phyloP scores from a whole-genome alignment of 2,797 vertebrate genomes.

The Macropus fuliginosus region DNA sequence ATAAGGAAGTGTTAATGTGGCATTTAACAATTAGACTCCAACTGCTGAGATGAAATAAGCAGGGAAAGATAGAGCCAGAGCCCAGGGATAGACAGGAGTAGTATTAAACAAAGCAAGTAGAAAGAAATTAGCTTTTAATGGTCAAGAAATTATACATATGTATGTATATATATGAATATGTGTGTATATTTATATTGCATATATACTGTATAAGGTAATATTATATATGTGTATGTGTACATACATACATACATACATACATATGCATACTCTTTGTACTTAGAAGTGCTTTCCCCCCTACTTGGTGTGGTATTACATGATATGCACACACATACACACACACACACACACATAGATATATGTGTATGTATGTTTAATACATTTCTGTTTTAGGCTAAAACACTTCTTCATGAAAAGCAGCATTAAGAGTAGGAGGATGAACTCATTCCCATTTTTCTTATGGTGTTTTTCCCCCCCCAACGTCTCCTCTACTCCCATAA shows the following conservation, averaged over 20 bases:
- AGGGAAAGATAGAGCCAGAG: conserved; percentile 1
- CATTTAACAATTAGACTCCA: conserved; percentile 44
- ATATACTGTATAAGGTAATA: too few species aligned
- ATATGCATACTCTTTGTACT: not conserved
- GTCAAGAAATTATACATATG: not conserved
- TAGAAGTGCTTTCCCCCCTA: not conserved
- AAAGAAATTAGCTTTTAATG: not conserved
- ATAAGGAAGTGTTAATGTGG: conserved; percentile 28
- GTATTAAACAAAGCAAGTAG: not conserved
- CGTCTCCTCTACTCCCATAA: not conserved
- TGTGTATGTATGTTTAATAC: not conserved
- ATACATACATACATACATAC: not conserved
- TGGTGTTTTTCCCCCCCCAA: not conserved
- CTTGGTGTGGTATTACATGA: not conserved
- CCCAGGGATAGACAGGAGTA: not conserved
- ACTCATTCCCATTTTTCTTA: not conserved
- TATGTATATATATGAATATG: not conserved
- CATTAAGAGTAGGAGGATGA: not conserved
- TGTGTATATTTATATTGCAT: not conserved
- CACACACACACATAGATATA: too few species aligned
- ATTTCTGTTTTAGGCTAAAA: not conserved
- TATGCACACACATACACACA: not conserved
- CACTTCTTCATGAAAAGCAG: not conserved
- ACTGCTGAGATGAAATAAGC: conserved; percentile 35
- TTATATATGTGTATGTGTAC: not conserved